Evolutionary conservation across 2,888 invertebrate species (phyloP), one percentile per base, ranked within the genome.

Genomic region (Mactromeris polynyma): DNA sequence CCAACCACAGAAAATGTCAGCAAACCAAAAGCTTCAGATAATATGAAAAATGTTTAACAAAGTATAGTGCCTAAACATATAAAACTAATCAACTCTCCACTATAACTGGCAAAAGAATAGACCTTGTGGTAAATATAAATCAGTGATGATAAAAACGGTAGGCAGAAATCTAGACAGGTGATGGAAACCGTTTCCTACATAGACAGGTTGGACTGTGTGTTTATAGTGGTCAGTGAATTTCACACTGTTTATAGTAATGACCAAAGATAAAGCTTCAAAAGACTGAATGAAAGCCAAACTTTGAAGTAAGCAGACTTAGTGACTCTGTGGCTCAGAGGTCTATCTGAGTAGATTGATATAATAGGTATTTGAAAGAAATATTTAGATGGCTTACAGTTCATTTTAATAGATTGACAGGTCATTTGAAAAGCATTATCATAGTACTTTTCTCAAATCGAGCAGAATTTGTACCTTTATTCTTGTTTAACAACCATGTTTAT

Each of bases 341-440:
- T 73, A 73, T 73, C 73, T 36, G 17, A 73, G 17, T 73, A 73
- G 17, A 73, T 26, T 73, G 73, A 73, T 73, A 73, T 33, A 58
- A 36, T 17, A 3, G 36, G 11, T 33, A 1, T 33, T 73, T 33
- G 36, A 73, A 73, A 73, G 73, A 33, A 33, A 73, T 33, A 73
- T 33, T 73, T 17, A 33, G 21, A 73, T 73, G 73, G 73, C 36
- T 73, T 73, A 73, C 3, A 33, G 33, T 69, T 69, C 17, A 69
- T 69, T 31, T 11, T 33, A 33, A 33, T 6, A 17, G 73, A 73
- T 73, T 73, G 73, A 33, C 73, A 73, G 36, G 33, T 73, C 36
- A 36, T 73, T 73, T 73, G 73, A 73, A 73, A 73, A 33, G 73
- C 36, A 73, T 73, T 73, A 73, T 73, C 73, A 73, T 73, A 33